Evolutionary conservation across 2,888 invertebrate species (phyloP), one percentile per base, ranked within the genome.

Genomic region (Polydrusus pterygomalis): DNA sequence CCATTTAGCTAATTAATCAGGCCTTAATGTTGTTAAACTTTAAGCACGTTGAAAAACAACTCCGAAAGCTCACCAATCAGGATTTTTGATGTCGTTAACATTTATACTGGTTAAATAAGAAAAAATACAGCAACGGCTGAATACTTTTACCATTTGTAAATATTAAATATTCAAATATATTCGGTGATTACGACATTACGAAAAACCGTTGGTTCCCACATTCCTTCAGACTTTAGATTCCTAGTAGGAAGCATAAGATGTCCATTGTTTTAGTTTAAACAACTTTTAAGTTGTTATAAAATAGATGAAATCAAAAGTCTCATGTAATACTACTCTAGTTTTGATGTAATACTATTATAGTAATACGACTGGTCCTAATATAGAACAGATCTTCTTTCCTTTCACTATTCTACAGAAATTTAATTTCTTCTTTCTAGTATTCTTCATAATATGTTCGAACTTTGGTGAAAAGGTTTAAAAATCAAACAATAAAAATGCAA

Each of bases 91-190:
- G 40, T n/a, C 20, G 8, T 30, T 60, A 60, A 30, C n/a, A 8
- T n/a, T 25, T 54, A 25, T 47, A 25, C 49, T 49, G 15, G 34
- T 64, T 64, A 64, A 34, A 25, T 47, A 64, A 64, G 17, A 30
- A 64, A n/a, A 54, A 25, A 54, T 30, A n/a, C n/a, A 13, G 30
- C 54, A 25, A 64, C 49, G 17, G 45, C n/a, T 34, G 34, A 30
- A 64, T 49, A 64, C 64, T 64, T 64, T 64, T 64, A 64, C 64
- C 47, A 40, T 63, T 64, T 49, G 17, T 20, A 17, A 62, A 18
- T 25, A 3, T 25, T 54, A 17, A 51, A 34, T 30, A 38, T 17
- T 60, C n/a, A 9, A 60, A 60, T 40, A 9, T 43, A 62, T 62
- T 43, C 11, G 7, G 17, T 13, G 8, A 30, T 64, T 49, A 64